These are phyloP conservation scores for Brachypteracias leptosomus DNA, from an alignment of 2,113 vertebrate species.

Conservation along the genomic window DNA sequence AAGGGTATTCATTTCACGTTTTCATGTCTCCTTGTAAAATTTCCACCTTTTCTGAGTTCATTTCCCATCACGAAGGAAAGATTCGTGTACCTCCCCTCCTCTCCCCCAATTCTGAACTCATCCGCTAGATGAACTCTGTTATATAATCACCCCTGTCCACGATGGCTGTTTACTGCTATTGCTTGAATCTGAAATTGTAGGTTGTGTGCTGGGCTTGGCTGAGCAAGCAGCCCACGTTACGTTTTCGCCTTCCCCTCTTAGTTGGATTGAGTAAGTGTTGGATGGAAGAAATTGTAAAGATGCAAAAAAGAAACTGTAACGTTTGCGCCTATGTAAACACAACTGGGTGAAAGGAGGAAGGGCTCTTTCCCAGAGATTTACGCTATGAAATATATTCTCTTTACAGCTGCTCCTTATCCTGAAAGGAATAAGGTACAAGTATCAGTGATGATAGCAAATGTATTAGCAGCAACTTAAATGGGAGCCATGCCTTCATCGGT, in stretches of 20 bases:
- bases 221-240: background rate
- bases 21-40: background rate
- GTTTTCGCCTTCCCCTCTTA: constrained; percentile 10
- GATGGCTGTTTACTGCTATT: background rate
- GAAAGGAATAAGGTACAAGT: background rate
- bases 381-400: background rate
- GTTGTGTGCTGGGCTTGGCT: background rate
- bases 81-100: background rate
- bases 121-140: constrained; percentile 32
- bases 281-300: background rate
- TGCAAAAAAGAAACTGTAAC: background rate
- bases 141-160: background rate
- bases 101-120: background rate
- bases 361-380: background rate
- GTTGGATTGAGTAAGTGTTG: background rate
- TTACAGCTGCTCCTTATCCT: background rate
- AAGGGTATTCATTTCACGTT: background rate
- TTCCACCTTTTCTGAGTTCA: constrained; percentile 4
- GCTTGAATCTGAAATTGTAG: constrained; percentile 33
- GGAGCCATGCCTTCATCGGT: background rate
- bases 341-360: background rate
- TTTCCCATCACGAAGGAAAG: constrained; percentile 6
- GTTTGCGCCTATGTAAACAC: background rate
- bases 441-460: background rate
- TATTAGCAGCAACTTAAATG: background rate